phyloP scores from a whole-genome alignment of 2,113 vertebrate species.

The Macquaria australasica region DNA sequence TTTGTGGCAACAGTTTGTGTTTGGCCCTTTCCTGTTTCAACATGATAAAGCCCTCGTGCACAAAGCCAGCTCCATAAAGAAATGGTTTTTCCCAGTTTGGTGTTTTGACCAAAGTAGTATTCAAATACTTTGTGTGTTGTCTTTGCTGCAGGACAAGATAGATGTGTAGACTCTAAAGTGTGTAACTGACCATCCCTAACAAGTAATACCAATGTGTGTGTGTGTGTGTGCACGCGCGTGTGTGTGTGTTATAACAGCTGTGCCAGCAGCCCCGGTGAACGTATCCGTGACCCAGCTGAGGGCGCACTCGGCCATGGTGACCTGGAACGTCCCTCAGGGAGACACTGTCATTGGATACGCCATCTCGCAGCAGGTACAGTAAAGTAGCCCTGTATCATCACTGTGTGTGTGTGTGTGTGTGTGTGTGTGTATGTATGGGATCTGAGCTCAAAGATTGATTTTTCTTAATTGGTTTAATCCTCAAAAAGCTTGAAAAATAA shows the following conservation, averaged over 20 bases:
- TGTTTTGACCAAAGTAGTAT: background rate
- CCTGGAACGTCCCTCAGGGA: conserved; percentile 95
- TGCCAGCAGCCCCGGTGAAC: conserved; percentile 94
- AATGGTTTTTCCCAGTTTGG: no score
- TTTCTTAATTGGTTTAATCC: conserved; percentile 49
- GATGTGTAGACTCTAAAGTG: background rate
- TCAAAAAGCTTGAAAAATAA: conserved; percentile 23
- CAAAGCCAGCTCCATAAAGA: no score
- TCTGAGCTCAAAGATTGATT: conserved; percentile 6
- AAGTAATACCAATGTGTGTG: conserved; percentile 2
- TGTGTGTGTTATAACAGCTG: conserved; percentile 78
- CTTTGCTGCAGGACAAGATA: background rate
- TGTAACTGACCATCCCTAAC: background rate
- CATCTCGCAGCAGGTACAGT: conserved; percentile 93
- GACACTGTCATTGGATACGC: conserved; percentile 95
- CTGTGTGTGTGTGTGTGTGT: background rate
- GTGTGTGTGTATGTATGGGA: background rate
- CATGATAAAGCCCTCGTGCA: no score
- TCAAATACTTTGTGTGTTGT: background rate
- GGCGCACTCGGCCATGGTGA: conserved; percentile 94
- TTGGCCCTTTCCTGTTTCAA: no score
- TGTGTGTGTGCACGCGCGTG: conserved; percentile 30
- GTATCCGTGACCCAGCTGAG: conserved; percentile 95
- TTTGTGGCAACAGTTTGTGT: no score
- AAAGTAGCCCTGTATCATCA: background rate